phyloP scores from a whole-genome alignment of 2,888 invertebrate species.

The Neoitamus cyanurus region DNA sequence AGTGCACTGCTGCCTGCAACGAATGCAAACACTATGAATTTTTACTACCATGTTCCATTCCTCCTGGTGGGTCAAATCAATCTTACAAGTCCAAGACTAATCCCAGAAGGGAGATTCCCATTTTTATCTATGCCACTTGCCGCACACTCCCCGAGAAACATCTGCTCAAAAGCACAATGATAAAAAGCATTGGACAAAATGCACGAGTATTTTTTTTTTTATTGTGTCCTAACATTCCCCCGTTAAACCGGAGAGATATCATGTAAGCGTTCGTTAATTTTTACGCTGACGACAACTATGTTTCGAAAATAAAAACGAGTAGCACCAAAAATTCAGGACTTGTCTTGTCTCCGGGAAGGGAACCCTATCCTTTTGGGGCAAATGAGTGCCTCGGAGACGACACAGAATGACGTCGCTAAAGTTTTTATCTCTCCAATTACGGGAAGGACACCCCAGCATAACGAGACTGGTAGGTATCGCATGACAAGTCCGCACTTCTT shows the following conservation, averaged over 20 bases:
- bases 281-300: background rate
- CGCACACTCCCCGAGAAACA: background rate
- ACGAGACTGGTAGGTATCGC: background rate
- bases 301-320: background rate
- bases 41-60: background rate
- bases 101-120: background rate
- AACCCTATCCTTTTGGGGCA: background rate
- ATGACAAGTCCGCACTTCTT: background rate
- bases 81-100: background rate
- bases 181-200: background rate
- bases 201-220: background rate
- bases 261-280: background rate
- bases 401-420: background rate
- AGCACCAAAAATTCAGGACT: background rate
- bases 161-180: background rate
- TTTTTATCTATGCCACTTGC: background rate
- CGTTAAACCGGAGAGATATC: background rate
- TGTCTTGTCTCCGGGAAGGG: background rate
- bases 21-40: background rate
- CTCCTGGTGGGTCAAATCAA: background rate
- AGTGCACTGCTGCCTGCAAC: background rate
- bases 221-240: background rate
- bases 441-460: background rate
- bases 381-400: background rate
- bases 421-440: slow-evolving; percentile 1